These are phyloP conservation scores for Staurois parvus DNA, from an alignment of 2,797 vertebrate species.

Conservation along the genomic window DNA sequence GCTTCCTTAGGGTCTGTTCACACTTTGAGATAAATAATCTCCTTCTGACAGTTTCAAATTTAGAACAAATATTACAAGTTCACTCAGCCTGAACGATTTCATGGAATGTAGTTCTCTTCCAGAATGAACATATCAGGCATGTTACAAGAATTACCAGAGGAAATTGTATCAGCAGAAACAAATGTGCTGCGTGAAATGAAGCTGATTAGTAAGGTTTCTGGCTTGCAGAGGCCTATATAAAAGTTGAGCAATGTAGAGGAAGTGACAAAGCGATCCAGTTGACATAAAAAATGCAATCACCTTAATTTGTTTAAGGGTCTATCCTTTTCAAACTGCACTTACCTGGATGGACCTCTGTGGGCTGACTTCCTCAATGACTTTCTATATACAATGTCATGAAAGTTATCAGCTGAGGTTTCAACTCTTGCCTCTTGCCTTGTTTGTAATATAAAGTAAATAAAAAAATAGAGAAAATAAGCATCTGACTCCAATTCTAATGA, in stretches of 20 bases:
- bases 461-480: too few species aligned
- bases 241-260: neutral
- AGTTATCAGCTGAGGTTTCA: too few species aligned
- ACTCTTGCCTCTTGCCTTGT: too few species aligned
- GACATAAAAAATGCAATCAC: neutral
- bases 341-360: neutral
- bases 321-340: neutral
- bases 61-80: neutral
- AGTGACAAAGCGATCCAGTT: neutral
- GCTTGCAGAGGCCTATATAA: neutral
- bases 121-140: slow-evolving; percentile 12
- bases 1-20: neutral
- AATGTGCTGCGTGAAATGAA: slow-evolving; percentile 1
- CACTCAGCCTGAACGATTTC: neutral
- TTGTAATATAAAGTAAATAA: too few species aligned
- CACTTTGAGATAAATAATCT: neutral
- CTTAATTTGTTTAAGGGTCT: neutral
- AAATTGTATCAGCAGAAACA: slow-evolving; percentile 8
- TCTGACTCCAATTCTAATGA: too few species aligned
- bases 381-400: too few species aligned
- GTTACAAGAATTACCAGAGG: neutral
- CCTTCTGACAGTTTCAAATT: neutral
- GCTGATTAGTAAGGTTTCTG: neutral
- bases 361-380: neutral
- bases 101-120: neutral